Percentiles rank a stretch among this genome's conserved stretches.
phyloP scores from a whole-genome alignment of 2,888 invertebrate genomes.

The Crematogaster levior region DNA sequence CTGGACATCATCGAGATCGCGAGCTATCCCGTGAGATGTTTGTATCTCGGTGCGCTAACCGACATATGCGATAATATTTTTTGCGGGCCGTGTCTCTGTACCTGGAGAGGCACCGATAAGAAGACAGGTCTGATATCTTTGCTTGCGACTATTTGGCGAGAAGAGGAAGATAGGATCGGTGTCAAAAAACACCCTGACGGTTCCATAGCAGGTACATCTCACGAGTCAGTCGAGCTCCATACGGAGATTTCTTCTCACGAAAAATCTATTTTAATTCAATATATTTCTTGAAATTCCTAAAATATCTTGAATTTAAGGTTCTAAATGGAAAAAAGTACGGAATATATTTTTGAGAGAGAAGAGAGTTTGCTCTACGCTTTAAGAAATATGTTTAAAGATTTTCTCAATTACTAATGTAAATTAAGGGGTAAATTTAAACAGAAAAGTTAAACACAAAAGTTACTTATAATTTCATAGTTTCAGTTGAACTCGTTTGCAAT shows the following conservation, averaged over 20 bases:
- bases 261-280: neutral
- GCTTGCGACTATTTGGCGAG: conserved; percentile 84
- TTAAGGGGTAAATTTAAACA: neutral
- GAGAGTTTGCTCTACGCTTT: neutral
- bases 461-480: neutral
- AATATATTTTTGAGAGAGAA: neutral
- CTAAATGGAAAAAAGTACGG: neutral
- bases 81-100: conserved; percentile 84
- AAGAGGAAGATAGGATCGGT: conserved; percentile 83
- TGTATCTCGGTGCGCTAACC: conserved; percentile 84
- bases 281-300: neutral
- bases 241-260: neutral
- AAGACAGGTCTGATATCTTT: conserved; percentile 82
- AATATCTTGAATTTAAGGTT: neutral
- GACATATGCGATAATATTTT: conserved; percentile 83
- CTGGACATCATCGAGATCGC: conserved; percentile 84
- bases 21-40: conserved; percentile 81
- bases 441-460: neutral
- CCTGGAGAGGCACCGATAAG: conserved; percentile 84
- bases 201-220: conserved; percentile 79
- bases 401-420: neutral
- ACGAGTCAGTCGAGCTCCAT: neutral
- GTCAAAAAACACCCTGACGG: conserved; percentile 81
- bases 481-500: neutral
- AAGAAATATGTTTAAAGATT: neutral